Evolutionary conservation across 2,797 vertebrate genomes (phyloP).

Genomic region (Pseudochromis fuscus): DNA sequence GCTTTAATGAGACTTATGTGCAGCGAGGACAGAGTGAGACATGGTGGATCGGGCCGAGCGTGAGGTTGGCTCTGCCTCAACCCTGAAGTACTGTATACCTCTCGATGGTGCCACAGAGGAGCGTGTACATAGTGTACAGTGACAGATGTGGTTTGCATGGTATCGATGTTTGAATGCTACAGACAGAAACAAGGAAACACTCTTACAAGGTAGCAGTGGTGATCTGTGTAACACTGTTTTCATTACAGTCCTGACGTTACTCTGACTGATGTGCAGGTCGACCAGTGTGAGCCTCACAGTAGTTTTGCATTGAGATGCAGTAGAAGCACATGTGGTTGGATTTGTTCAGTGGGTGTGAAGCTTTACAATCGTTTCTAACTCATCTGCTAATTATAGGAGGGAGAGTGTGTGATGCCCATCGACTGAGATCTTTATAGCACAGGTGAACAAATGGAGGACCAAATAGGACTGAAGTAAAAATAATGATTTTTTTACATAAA

Average conservation of each 20-base stretch:
- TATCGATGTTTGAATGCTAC: conserved; percentile 46
- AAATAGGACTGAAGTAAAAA: neutral
- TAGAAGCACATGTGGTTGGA: neutral
- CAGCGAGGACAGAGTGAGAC: conserved; percentile 22
- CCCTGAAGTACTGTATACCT: conserved; percentile 60
- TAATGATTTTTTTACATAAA: neutral
- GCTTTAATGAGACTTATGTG: conserved; percentile 41
- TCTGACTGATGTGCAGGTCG: neutral
- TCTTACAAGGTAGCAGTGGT: neutral
- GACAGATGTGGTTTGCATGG: conserved; percentile 66
- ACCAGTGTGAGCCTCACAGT: neutral
- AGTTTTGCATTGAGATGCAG: neutral
- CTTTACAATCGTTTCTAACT: neutral
- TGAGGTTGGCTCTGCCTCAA: conserved; percentile 20
- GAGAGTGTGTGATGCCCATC: too few relatives aligned
- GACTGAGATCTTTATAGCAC: conserved; percentile 33
- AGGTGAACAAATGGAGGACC: neutral
- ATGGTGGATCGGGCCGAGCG: neutral
- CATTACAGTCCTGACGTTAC: too few relatives aligned
- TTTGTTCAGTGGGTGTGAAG: neutral
- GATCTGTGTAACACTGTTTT: neutral
- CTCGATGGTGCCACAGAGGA: conserved; percentile 57
- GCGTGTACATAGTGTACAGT: conserved; percentile 70
- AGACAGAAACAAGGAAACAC: conserved; percentile 12
- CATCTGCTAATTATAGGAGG: neutral